Evolutionary conservation across 2,888 invertebrate genomes (phyloP).

Genomic region (Drosophila heteroneura): DNA sequence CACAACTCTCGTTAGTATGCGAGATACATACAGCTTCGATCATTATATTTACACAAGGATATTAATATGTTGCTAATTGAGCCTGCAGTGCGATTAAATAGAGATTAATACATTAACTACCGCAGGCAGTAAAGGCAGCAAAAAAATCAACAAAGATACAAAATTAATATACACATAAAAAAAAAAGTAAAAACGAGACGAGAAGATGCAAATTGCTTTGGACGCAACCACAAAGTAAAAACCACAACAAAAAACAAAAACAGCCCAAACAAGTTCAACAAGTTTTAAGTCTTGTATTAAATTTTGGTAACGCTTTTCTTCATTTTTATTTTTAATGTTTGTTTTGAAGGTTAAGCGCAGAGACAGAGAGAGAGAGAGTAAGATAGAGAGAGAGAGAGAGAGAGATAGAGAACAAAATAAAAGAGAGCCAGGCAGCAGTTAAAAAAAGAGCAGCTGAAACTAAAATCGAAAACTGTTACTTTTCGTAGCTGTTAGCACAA

Average conservation of each 20-base stretch:
- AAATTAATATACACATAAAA: constrained; percentile 8
- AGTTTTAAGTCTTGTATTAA: constrained; percentile 61
- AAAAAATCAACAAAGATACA: background rate
- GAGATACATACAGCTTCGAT: background rate
- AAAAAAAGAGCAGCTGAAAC: constrained; percentile 35
- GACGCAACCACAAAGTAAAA: constrained; percentile 19
- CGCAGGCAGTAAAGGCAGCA: constrained; percentile 13
- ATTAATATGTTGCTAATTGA: constrained; percentile 42
- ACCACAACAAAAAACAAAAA: constrained; percentile 14
- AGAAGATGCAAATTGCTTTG: constrained; percentile 66
- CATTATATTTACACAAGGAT: constrained; percentile 45
- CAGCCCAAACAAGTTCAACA: constrained; percentile 71
- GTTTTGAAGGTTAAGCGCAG: constrained; percentile 68
- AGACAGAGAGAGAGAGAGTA: constrained; percentile 14
- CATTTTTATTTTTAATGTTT: constrained; percentile 29
- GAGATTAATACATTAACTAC: constrained; percentile 47
- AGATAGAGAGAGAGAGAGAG: constrained; percentile 16
- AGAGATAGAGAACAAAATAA: constrained; percentile 2
- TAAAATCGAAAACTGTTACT: constrained; percentile 73
- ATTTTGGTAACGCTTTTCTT: constrained; percentile 45
- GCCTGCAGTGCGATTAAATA: constrained; percentile 57
- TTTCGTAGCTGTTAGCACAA: constrained; percentile 62
- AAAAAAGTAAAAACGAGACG: constrained; percentile 35
- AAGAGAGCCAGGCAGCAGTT: background rate
- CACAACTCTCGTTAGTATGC: constrained; percentile 7